Evolutionary conservation across 2,888 invertebrate species (phyloP).

Genomic region (Macrostomum cliftonense): DNA sequence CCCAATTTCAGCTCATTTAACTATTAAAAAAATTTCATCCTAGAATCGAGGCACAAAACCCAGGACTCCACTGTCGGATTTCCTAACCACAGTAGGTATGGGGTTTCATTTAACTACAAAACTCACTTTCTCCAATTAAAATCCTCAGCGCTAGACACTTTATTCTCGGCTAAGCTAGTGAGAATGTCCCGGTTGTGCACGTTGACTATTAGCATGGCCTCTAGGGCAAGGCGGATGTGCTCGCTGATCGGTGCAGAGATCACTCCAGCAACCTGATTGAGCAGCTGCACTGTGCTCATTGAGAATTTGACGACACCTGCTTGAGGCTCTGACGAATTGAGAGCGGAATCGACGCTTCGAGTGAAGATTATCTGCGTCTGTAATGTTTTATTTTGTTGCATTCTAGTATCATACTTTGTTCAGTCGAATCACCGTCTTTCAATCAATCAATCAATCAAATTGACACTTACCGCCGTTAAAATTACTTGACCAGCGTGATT

Average conservation of each 20-base stretch:
- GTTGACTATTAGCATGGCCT: constrained; percentile 32
- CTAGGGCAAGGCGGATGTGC: constrained; percentile 29
- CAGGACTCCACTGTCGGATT: too few relatives aligned
- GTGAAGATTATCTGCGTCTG: constrained; percentile 35
- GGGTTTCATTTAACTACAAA: neutral
- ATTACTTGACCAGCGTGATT: constrained; percentile 1
- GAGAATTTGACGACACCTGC: constrained; percentile 18
- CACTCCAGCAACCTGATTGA: constrained; percentile 26
- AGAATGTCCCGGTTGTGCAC: constrained; percentile 35
- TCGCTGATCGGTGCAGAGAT: constrained; percentile 21
- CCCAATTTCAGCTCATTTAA: too few relatives aligned
- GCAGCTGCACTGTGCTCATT: constrained; percentile 21
- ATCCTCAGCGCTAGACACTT: constrained; percentile 25
- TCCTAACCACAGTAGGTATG: too few relatives aligned
- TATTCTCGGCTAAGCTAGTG: constrained; percentile 22
- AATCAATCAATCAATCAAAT: too few relatives aligned
- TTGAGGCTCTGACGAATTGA: constrained; percentile 18
- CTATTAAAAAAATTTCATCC: too few relatives aligned
- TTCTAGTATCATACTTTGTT: too few relatives aligned
- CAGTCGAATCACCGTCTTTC: too few relatives aligned
- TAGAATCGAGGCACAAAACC: too few relatives aligned
- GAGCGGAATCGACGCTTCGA: constrained; percentile 24
- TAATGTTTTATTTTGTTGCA: neutral
- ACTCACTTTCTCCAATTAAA: constrained; percentile 35
- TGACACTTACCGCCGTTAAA: neutral